Evolutionary conservation across 2,888 invertebrate species (phyloP), one percentile per base, ranked within the genome.

Genomic region (Agriotes lineatus): DNA sequence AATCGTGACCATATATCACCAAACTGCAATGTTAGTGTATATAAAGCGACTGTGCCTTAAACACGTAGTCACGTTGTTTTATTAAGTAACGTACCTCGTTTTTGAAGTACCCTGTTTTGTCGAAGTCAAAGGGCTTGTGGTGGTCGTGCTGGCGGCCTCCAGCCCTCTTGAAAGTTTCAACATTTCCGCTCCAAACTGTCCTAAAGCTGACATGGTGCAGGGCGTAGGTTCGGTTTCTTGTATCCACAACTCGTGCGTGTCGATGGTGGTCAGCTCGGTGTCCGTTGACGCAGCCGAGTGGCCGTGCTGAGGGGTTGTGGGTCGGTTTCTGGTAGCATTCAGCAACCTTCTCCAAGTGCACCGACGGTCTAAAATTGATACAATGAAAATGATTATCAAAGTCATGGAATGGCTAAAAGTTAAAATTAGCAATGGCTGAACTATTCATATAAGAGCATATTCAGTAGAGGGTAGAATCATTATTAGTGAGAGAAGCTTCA

Each of bases 161-260:
- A 94, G 86, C 71, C 94, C 93, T 72, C 93, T 88, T 20, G 94
- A 94, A 25, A 95, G 87, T 80, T 93, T 92, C 78, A 95, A 87
- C 94, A 94, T 93, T 87, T 94, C 93, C 35, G 93, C 93, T 61
- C 94, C 94, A 82, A 94, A 94, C 81, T 93, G 93, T 82, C 94
- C 94, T 79, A 95, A 86, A 66, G 95, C 94, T 25, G 93, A 91
- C 91, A 94, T 92, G 73, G 94, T 92, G 76, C 92, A 93, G 22
- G 93, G 93, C 70, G 92, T 91, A 37, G 92, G 92, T 80, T 93
- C 93, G 9, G 82, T 79, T 74, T 88, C 88, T 73, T 84, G 84
- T 37, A 94, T 86, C 94, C 94, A 95, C 1, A 95, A 87, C 72
- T 95, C 94, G 80, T 94, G 92, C 10, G 93, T 93, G 80, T 94